A percentile compares a stretch with the other conserved stretches of the same genome.
Conservation (phyloP, 2,888 invertebrate species). For the Pheosia gnoma region DNA sequence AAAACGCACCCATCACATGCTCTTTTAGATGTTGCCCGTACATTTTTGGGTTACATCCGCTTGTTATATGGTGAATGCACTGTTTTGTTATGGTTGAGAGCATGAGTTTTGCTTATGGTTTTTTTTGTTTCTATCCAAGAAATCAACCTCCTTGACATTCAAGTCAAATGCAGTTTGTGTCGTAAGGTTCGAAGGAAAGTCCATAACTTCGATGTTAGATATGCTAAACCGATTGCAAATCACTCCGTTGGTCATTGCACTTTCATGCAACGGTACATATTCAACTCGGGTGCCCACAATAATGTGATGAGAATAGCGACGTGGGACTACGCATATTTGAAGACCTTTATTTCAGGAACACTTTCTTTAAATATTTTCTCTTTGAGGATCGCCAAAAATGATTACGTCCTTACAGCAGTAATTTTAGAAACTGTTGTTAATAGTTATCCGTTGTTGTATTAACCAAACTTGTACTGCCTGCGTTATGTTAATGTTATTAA, state of each 20-base stretch:
- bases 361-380: slow-evolving; percentile 44
- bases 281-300: slow-evolving; percentile 63
- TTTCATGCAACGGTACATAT: slow-evolving; percentile 69
- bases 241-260: slow-evolving; percentile 68
- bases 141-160: slow-evolving; percentile 32
- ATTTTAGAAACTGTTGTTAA: slow-evolving; percentile 7
- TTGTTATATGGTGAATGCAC: slow-evolving; percentile 53
- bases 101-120: slow-evolving; percentile 51
- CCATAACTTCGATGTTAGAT: slow-evolving; percentile 59
- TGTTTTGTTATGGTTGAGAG: slow-evolving; percentile 42
- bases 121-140: slow-evolving; percentile 17
- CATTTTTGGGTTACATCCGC: slow-evolving; percentile 41
- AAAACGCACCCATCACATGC: slow-evolving; percentile 49
- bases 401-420: background rate
- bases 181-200: slow-evolving; percentile 57
- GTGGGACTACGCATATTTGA: slow-evolving; percentile 62
- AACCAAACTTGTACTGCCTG: slow-evolving; percentile 1
- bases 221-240: slow-evolving; percentile 70
- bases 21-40: slow-evolving; percentile 40
- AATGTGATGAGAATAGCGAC: slow-evolving; percentile 60
- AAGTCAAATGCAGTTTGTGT: slow-evolving; percentile 82
- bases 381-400: slow-evolving; percentile 11
- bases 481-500: slow-evolving; percentile 21
- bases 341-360: slow-evolving; percentile 47
- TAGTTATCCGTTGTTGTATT: slow-evolving; percentile 7